Evolutionary conservation across 2,888 invertebrate genomes (phyloP).

Genomic region (Pandemis corylana): DNA sequence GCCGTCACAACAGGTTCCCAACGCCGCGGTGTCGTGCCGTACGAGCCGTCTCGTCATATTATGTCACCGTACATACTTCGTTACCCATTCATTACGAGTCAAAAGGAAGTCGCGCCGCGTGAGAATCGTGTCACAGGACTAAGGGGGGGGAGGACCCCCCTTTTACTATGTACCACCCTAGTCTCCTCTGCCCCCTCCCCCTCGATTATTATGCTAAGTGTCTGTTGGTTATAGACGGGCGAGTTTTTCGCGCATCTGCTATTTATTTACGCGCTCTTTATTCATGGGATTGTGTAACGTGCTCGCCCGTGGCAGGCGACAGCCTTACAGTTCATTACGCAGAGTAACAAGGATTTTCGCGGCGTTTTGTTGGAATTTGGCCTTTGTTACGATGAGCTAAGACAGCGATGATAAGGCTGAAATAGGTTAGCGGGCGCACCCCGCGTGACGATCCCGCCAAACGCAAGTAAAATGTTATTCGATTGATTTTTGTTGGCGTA

Average conservation of each 20-base stretch:
- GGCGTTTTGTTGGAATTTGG: constrained; percentile 53
- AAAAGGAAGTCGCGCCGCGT: constrained; percentile 80
- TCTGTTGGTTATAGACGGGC: constrained; percentile 76
- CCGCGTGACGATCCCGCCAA: constrained; percentile 69
- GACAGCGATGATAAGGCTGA: constrained; percentile 49
- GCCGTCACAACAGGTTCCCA: constrained; percentile 64
- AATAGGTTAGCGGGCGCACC: constrained; percentile 73
- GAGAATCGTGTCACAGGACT: constrained; percentile 81
- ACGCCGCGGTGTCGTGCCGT: constrained; percentile 52
- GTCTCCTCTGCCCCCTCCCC: constrained; percentile 54
- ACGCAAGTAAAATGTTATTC: constrained; percentile 54
- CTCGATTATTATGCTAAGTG: constrained; percentile 84
- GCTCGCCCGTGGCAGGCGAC: constrained; percentile 70
- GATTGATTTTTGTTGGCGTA: constrained; percentile 70
- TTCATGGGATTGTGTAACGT: constrained; percentile 78
- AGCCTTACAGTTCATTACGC: constrained; percentile 79
- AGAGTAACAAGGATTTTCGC: constrained; percentile 59
- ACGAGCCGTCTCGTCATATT: constrained; percentile 48
- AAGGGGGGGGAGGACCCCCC: constrained; percentile 56
- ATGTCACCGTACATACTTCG: constrained; percentile 74
- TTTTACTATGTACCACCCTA: constrained; percentile 50
- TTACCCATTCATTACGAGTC: constrained; percentile 79
- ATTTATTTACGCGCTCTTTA: constrained; percentile 85
- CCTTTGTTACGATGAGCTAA: constrained; percentile 52
- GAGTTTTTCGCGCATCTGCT: constrained; percentile 85